Base-by-base conservation (phyloP, 1,140 invertebrate genomes). In the Hormaphis cornu region DNA sequence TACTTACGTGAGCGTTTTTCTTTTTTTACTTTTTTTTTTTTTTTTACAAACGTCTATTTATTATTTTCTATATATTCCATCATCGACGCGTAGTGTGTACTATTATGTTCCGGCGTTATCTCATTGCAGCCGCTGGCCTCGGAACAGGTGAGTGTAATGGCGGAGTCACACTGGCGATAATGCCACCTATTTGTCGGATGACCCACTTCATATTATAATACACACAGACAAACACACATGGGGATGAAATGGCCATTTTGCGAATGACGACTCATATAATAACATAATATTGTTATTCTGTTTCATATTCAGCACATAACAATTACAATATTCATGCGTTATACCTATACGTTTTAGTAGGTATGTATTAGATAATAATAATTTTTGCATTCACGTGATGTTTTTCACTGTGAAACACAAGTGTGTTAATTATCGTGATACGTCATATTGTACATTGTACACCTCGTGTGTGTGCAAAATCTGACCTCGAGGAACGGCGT, bases 51-150 rank as follows among this genome's bases (percentile, higher is more conserved):
- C 26, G 40, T 56, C 20, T 56, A 58, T 58, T 58, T 58, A 40
- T 58, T 58, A n/a, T n/a, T n/a, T n/a, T n/a, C 24, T 58, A 8
- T 40, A 58, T 40, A 40, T 58, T 58, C n/a, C n/a, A 58, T 58
- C 54, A 58, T n/a, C 14, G 20, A 40, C 24, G 54, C 20, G 28
- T 56, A 20, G 54, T 33, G 28, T 56, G 30, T 58, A 24, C 37
- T 56, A 56, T 58, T n/a, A n/a, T n/a, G n/a, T n/a, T 58, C 54
- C 54, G 18, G 20, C 35, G 54, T 58, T 58, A 58, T 58, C 33
- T 58, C 54, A 58, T 40, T 40, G 54, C 35, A 24, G 7, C n/a
- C n/a, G n/a, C 33, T 8, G 54, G 20, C 54, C 54, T 58, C 35
- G 54, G 9, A 58, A n/a, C n/a, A n/a, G n/a, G n/a, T n/a, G n/a